phyloP scores from a whole-genome alignment of 2,797 vertebrate genomes.

The Catharus ustulatus region DNA sequence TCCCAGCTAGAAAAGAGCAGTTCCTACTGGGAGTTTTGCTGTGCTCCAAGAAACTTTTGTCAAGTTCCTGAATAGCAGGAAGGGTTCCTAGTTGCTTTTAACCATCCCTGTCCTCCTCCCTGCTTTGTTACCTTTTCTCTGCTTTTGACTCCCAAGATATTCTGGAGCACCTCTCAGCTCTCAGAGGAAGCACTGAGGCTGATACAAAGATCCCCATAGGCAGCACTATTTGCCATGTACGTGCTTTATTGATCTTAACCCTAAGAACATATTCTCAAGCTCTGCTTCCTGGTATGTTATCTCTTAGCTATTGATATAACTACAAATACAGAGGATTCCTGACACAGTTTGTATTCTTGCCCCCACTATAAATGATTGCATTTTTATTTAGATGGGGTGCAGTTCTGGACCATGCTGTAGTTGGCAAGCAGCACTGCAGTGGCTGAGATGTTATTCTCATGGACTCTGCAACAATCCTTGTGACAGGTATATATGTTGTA shows the following conservation, averaged over 20 bases:
- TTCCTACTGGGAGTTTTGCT: constrained; percentile 14
- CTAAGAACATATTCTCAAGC: background rate
- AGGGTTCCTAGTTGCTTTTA: constrained; percentile 47
- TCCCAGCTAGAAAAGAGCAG: constrained; percentile 5
- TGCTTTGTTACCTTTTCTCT: constrained; percentile 19
- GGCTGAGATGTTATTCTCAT: background rate
- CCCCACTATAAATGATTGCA: background rate
- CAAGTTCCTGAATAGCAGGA: background rate
- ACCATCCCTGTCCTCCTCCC: background rate
- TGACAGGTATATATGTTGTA: background rate
- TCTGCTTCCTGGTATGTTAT: background rate
- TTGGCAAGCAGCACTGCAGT: background rate
- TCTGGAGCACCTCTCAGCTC: background rate
- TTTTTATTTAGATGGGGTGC: background rate
- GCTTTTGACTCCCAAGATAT: background rate
- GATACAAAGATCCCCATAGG: background rate
- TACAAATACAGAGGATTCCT: background rate
- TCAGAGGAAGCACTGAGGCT: background rate
- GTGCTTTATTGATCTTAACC: background rate
- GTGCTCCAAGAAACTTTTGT: constrained; percentile 28
- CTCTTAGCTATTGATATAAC: background rate
- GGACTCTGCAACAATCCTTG: background rate
- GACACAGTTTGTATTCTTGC: background rate
- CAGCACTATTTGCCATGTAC: background rate
- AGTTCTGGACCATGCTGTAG: background rate